Percentiles rank a stretch among this genome's conserved stretches.
phyloP scores from a whole-genome alignment of 2,113 vertebrate genomes.

The Pelecanoides urinatrix region DNA sequence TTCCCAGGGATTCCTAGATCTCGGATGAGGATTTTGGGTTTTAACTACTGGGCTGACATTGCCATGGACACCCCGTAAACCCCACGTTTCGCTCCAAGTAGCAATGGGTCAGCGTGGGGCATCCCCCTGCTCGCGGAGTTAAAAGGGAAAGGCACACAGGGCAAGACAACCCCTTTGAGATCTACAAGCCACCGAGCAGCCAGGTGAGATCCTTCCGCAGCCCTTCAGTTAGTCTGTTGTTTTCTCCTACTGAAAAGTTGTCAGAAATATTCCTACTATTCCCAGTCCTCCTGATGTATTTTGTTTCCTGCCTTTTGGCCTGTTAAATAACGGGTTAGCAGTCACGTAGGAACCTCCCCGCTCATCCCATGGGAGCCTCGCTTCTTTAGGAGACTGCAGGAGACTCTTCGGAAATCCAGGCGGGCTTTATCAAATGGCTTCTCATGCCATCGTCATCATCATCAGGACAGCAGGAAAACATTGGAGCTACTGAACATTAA shows the following conservation, averaged over 20 bases:
- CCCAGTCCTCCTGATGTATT: neutral
- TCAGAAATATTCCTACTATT: neutral
- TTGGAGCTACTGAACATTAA: neutral
- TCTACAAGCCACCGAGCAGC: neutral
- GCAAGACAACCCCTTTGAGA: neutral
- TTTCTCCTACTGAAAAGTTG: neutral
- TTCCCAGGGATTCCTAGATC: neutral
- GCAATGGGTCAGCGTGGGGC: neutral
- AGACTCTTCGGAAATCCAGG: neutral
- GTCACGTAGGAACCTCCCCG: neutral
- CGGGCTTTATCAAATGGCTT: neutral
- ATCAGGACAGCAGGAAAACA: neutral
- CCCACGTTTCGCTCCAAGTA: accelerated
- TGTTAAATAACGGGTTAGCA: accelerated
- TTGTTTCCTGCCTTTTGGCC: neutral
- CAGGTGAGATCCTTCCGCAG: neutral
- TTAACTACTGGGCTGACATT: neutral
- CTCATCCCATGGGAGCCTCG: neutral
- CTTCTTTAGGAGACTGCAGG: neutral
- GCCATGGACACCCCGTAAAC: accelerated
- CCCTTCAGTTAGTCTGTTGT: neutral
- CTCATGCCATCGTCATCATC: accelerated
- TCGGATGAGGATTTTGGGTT: neutral
- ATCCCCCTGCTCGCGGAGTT: accelerated
- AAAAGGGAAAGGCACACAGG: neutral